phyloP scores from a whole-genome alignment of 2,888 invertebrate species.

The Aporophyla nigra region DNA sequence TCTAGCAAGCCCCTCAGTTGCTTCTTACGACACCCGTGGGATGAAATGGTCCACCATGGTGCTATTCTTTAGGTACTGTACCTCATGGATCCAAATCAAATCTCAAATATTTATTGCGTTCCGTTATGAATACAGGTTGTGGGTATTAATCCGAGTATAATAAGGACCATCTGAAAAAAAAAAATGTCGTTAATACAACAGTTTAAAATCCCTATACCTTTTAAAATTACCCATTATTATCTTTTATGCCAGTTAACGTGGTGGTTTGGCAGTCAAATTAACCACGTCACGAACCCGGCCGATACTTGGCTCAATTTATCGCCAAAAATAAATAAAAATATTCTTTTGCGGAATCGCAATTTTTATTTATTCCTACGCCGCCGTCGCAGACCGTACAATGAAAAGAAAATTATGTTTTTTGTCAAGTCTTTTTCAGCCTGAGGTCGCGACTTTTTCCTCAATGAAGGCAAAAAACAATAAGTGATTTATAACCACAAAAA shows the following conservation, averaged over 20 bases:
- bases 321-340: slow-evolving; percentile 20
- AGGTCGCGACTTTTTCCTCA: slow-evolving; percentile 50
- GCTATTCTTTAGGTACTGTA: too few species aligned
- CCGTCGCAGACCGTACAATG: slow-evolving; percentile 10
- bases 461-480: slow-evolving; percentile 44
- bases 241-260: slow-evolving; percentile 43
- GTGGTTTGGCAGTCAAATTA: slow-evolving; percentile 46
- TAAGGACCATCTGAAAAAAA: neutral
- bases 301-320: slow-evolving; percentile 40
- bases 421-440: slow-evolving; percentile 27
- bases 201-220: slow-evolving; percentile 11
- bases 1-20: too few species aligned
- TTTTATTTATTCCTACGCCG: slow-evolving; percentile 14
- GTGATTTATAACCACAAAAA: slow-evolving; percentile 60
- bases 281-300: slow-evolving; percentile 8
- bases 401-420: slow-evolving; percentile 42
- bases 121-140: too few species aligned
- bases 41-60: too few species aligned
- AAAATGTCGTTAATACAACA: neutral
- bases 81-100: too few species aligned
- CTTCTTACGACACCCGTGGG: too few species aligned
- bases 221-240: slow-evolving; percentile 44
- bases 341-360: neutral
- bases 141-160: too few species aligned
- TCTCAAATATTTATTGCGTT: too few species aligned